Conservation (phyloP, 2,797 vertebrate species). For the Lacerta viridis region DNA sequence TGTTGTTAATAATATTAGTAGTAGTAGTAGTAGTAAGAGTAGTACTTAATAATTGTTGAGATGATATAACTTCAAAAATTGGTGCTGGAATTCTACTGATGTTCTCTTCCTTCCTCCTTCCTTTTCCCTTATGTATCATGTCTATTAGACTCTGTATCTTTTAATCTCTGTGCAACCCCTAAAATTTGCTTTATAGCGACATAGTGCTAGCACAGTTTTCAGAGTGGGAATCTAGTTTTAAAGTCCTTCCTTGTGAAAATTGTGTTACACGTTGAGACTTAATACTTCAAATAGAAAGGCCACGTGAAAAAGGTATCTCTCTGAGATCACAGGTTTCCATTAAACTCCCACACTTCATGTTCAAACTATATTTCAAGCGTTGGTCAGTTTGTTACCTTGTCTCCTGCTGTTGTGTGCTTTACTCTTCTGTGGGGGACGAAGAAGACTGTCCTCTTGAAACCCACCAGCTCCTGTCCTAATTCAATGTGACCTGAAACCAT, state of each 20-base stretch:
- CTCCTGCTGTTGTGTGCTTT: constrained; percentile 67
- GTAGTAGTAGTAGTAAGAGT: neutral
- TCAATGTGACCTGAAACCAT: constrained; percentile 45
- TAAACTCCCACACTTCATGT: neutral
- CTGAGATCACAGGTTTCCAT: neutral
- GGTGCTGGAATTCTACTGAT: neutral
- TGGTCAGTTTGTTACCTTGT: constrained; percentile 1
- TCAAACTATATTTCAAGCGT: neutral
- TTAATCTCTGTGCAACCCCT: neutral
- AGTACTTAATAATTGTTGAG: neutral
- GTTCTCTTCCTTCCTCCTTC: neutral
- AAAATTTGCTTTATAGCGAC: neutral
- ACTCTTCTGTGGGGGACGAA: constrained; percentile 66
- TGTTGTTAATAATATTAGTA: neutral
- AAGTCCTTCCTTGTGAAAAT: constrained; percentile 4
- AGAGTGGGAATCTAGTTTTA: neutral
- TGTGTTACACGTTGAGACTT: neutral
- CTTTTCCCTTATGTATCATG: neutral
- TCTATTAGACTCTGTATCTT: neutral
- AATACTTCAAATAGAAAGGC: neutral
- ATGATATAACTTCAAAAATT: neutral
- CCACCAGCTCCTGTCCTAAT: constrained; percentile 58
- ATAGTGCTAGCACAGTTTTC: neutral
- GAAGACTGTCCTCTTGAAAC: constrained; percentile 54
- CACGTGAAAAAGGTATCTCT: neutral